A percentile compares a stretch with the other conserved stretches of the same genome.
Evolutionary conservation across 1,140 invertebrate species (phyloP).

Genomic region (Patella vulgata): DNA sequence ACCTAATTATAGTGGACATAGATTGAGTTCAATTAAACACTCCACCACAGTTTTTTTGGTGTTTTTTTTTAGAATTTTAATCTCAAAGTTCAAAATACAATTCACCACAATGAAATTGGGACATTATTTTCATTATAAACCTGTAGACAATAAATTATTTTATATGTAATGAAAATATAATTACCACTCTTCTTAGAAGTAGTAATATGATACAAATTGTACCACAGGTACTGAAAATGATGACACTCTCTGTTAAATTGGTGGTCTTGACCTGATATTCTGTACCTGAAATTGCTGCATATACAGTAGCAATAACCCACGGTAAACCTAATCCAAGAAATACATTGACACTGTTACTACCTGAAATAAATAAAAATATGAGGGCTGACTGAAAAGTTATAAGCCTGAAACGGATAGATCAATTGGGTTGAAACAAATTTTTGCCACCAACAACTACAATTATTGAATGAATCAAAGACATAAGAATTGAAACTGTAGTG

Average conservation of each 20-base stretch:
- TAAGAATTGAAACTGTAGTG: too few species aligned
- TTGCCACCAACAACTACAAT: too few species aligned
- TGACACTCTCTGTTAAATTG: conserved; percentile 71
- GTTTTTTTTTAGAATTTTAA: background rate
- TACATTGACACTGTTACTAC: conserved; percentile 73
- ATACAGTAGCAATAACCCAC: conserved; percentile 73
- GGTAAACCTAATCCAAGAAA: conserved; percentile 75
- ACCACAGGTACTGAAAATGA: conserved; percentile 70
- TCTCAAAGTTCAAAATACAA: background rate
- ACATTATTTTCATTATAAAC: background rate
- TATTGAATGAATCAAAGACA: too few species aligned
- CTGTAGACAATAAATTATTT: conserved; percentile 9
- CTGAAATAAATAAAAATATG: conserved; percentile 42
- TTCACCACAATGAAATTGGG: background rate
- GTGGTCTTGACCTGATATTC: conserved; percentile 68
- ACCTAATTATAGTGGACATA: background rate
- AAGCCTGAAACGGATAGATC: too few species aligned
- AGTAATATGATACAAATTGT: conserved; percentile 70
- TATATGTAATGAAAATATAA: conserved; percentile 8
- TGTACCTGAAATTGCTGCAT: conserved; percentile 67
- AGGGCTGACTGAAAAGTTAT: too few species aligned
- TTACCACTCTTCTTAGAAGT: conserved; percentile 67
- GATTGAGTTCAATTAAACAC: background rate
- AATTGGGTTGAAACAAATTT: too few species aligned
- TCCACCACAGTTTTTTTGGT: background rate